Conservation (phyloP, 2,888 invertebrate species). For the Ganaspis brasiliensis region DNA sequence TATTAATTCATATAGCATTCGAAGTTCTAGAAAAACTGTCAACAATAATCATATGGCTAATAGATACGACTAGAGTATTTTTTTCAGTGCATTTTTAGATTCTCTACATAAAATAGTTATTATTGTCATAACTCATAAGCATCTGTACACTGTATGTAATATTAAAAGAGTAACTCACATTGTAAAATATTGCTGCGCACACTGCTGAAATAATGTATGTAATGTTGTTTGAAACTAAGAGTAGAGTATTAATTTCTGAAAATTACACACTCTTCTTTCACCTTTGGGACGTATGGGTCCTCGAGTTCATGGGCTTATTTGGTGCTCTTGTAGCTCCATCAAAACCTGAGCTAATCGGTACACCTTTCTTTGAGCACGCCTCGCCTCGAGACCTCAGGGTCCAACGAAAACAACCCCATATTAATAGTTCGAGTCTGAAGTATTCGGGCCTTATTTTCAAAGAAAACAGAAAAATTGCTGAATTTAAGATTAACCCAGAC, state of each 20-base stretch:
- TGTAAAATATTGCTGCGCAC: neutral
- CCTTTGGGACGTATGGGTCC: slow-evolving; percentile 55
- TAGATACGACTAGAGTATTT: no score
- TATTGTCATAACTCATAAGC: no score
- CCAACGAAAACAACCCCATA: slow-evolving; percentile 50
- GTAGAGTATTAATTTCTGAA: slow-evolving; percentile 14
- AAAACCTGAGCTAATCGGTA: slow-evolving; percentile 72
- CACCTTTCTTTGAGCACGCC: slow-evolving; percentile 70
- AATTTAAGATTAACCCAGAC: slow-evolving; percentile 18
- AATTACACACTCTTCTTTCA: slow-evolving; percentile 50
- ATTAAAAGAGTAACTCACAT: no score
- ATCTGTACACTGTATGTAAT: no score
- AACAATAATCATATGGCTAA: no score
- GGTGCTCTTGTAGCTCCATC: slow-evolving; percentile 54
- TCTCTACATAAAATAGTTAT: no score
- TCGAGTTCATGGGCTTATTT: slow-evolving; percentile 50
- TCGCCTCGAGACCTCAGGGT: slow-evolving; percentile 55
- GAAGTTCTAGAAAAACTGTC: no score
- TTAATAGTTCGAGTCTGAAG: slow-evolving; percentile 64
- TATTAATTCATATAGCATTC: no score
- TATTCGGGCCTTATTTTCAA: slow-evolving; percentile 4
- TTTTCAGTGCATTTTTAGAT: no score
- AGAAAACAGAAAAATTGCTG: slow-evolving; percentile 13
- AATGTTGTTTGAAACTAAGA: neutral
- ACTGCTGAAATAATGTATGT: slow-evolving; percentile 10